A percentile compares a stretch with the other conserved stretches of the same genome.
Conservation (phyloP, 2,113 vertebrate species). For the Ammospiza nelsoni region DNA sequence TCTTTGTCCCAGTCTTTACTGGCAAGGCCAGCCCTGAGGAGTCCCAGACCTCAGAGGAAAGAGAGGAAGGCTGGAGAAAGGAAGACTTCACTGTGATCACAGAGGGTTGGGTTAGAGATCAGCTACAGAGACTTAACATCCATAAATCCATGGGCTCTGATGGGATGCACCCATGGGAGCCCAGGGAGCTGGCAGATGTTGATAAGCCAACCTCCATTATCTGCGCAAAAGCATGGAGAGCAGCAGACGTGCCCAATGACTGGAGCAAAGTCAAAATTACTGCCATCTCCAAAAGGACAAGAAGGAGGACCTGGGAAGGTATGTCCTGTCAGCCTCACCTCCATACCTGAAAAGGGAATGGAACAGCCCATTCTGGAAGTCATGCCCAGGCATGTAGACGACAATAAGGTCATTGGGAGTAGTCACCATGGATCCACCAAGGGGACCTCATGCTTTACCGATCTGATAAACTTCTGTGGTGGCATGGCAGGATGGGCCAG, state of each 20-base stretch:
- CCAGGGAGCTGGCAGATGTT: not conserved
- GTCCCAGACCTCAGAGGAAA: not conserved
- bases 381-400: too few species aligned
- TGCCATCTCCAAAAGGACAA: not conserved
- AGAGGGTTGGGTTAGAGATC: not conserved
- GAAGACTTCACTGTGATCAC: not conserved
- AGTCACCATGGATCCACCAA: not conserved
- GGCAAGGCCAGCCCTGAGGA: not conserved
- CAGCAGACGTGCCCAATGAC: not conserved
- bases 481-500: not conserved
- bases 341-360: not conserved
- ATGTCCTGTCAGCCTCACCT: not conserved
- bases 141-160: not conserved
- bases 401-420: not conserved
- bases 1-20: not conserved
- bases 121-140: not conserved
- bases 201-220: not conserved
- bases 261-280: not conserved
- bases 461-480: not conserved
- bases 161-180: not conserved
- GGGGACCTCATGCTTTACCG: fast-evolving
- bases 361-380: not conserved
- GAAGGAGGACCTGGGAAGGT: not conserved
- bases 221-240: not conserved
- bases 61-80: not conserved